These are phyloP conservation scores for Rhinoraja longicauda DNA, from an alignment of 2,797 vertebrate genomes.

Conservation along the genomic window DNA sequence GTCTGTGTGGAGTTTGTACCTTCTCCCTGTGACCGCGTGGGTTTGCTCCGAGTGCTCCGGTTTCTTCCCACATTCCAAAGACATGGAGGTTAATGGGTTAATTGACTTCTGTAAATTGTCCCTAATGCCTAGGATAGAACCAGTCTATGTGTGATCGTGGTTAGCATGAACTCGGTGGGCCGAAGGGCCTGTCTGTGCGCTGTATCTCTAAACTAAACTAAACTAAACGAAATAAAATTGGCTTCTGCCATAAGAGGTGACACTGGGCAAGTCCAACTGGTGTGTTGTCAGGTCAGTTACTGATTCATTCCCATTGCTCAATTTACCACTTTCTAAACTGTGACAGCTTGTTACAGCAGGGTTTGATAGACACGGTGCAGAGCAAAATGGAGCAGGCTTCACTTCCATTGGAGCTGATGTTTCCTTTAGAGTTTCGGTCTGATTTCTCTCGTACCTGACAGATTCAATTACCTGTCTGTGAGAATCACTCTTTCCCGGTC, in stretches of 20 bases:
- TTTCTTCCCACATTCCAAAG: too few relatives aligned
- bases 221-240: too few relatives aligned
- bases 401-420: background rate
- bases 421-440: background rate
- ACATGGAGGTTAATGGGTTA: too few relatives aligned
- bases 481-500: background rate
- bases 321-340: background rate
- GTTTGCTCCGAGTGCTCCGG: too few relatives aligned
- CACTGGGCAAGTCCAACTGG: background rate
- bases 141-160: too few relatives aligned
- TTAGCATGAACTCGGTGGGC: too few relatives aligned
- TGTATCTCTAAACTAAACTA: too few relatives aligned
- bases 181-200: too few relatives aligned
- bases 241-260: background rate
- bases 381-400: background rate
- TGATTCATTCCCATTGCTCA: background rate
- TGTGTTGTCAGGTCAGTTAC: background rate
- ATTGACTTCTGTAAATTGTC: too few relatives aligned
- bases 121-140: too few relatives aligned
- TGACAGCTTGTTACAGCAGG: conserved; percentile 1
- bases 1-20: too few relatives aligned
- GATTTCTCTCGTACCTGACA: background rate
- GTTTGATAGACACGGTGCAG: background rate
- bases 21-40: too few relatives aligned
- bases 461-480: background rate